Conservation (phyloP, 2,113 vertebrate genomes). For the Anguilla rostrata region DNA sequence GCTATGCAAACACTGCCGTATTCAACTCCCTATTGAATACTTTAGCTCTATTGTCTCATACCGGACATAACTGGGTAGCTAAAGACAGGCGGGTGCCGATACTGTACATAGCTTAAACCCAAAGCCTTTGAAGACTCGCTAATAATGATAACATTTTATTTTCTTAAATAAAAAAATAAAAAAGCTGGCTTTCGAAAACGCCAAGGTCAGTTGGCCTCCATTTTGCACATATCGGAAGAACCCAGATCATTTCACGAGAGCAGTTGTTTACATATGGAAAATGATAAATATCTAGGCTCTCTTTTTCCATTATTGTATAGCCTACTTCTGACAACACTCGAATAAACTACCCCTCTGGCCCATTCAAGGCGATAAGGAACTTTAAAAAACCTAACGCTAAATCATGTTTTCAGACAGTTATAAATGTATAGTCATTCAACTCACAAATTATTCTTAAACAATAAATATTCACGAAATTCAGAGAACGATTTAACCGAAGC, state of each 20-base stretch:
- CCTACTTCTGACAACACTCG: not conserved
- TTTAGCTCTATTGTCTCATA: constrained; percentile 33
- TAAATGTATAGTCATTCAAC: not conserved
- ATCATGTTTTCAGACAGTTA: not conserved
- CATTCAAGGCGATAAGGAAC: not conserved
- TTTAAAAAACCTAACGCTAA: not conserved
- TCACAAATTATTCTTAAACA: not conserved
- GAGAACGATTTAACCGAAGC: not conserved
- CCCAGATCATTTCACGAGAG: not conserved
- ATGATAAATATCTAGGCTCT: not conserved
- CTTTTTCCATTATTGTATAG: not conserved
- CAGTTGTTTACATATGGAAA: not conserved
- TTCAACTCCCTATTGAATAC: constrained; percentile 43
- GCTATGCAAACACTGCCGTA: constrained; percentile 53
- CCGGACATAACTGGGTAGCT: constrained; percentile 36
- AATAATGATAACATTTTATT: not conserved
- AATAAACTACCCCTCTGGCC: not conserved
- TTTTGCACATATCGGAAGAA: constrained; percentile 27
- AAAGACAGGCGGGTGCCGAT: not conserved
- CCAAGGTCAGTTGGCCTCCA: constrained; percentile 35
- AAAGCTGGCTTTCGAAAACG: constrained; percentile 13
- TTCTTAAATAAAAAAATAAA: not conserved
- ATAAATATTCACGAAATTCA: not conserved
- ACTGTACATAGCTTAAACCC: not conserved
- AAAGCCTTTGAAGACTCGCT: not conserved